Conservation (phyloP, 2,888 invertebrate genomes). For the Drosophila hawaiiensis region DNA sequence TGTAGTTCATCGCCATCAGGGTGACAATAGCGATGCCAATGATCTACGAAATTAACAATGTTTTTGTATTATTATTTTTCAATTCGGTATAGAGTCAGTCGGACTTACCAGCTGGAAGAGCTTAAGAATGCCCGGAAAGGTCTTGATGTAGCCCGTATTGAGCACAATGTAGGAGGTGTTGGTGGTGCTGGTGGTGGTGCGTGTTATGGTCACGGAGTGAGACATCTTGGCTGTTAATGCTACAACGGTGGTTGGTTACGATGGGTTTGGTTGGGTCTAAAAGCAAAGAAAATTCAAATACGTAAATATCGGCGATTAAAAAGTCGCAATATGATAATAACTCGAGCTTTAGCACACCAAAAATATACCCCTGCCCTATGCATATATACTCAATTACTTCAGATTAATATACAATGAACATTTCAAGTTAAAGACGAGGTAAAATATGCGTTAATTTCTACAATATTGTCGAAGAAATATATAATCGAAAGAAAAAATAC, state of each 20-base stretch:
- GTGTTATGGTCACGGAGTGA: conserved; percentile 94
- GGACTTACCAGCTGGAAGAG: conserved; percentile 90
- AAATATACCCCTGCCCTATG: too few relatives aligned
- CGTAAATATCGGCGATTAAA: too few relatives aligned
- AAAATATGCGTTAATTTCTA: not conserved
- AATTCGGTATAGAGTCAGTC: too few relatives aligned
- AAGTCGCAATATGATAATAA: too few relatives aligned
- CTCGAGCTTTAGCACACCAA: too few relatives aligned
- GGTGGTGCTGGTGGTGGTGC: conserved; percentile 93
- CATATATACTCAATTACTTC: not conserved
- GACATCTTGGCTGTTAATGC: conserved; percentile 88
- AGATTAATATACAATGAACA: not conserved
- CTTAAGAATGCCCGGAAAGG: conserved; percentile 92
- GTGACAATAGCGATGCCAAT: conserved; percentile 91
- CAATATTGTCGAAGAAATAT: not conserved
- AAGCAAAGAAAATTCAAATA: not conserved
- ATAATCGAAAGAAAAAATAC: not conserved
- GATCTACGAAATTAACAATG: conserved; percentile 86
- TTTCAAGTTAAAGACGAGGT: not conserved
- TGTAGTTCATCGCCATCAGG: conserved; percentile 88
- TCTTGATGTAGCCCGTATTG: conserved; percentile 92
- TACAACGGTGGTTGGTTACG: conserved; percentile 35
- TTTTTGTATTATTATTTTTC: not conserved
- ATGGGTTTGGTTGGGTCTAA: conserved; percentile 46
- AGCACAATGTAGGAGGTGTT: conserved; percentile 91